A percentile compares a stretch with the other conserved stretches of the same genome.
These are phyloP conservation scores for Scaptomyza montana DNA, from an alignment of 1,140 invertebrate genomes.

Conservation along the genomic window DNA sequence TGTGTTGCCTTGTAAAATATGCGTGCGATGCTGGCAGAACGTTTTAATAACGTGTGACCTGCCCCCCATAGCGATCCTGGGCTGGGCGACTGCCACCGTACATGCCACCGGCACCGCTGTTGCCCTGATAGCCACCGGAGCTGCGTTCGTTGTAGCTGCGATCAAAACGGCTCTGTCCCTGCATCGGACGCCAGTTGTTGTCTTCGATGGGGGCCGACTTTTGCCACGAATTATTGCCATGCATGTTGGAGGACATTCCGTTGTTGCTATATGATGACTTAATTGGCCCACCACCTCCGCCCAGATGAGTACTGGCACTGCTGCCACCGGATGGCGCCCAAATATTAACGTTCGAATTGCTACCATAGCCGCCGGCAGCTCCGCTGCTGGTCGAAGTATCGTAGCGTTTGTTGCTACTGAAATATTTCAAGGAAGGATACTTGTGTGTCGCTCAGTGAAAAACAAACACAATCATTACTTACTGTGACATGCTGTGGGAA, in stretches of 20 bases:
- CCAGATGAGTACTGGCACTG: conserved; percentile 56
- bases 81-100: conserved; percentile 66
- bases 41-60: conserved; percentile 66
- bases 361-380: conserved; percentile 59
- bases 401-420: conserved; percentile 71
- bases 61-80: conserved; percentile 73
- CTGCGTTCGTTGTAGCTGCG: conserved; percentile 80
- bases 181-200: conserved; percentile 68
- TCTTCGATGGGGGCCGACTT: conserved; percentile 71
- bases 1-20: conserved; percentile 24
- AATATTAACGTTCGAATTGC: conserved; percentile 67
- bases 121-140: conserved; percentile 67
- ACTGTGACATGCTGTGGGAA: conserved; percentile 63
- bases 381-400: conserved; percentile 67
- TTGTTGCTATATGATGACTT: conserved; percentile 76
- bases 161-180: conserved; percentile 75
- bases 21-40: not conserved
- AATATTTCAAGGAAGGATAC: not conserved
- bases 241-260: conserved; percentile 71
- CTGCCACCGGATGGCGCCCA: conserved; percentile 61
- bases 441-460: not conserved
- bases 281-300: conserved; percentile 52
- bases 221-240: conserved; percentile 74
- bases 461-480: conserved; percentile 1
- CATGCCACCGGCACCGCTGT: conserved; percentile 58